phyloP scores from a whole-genome alignment of 2,113 vertebrate genomes.

The Marmota flaviventris region DNA sequence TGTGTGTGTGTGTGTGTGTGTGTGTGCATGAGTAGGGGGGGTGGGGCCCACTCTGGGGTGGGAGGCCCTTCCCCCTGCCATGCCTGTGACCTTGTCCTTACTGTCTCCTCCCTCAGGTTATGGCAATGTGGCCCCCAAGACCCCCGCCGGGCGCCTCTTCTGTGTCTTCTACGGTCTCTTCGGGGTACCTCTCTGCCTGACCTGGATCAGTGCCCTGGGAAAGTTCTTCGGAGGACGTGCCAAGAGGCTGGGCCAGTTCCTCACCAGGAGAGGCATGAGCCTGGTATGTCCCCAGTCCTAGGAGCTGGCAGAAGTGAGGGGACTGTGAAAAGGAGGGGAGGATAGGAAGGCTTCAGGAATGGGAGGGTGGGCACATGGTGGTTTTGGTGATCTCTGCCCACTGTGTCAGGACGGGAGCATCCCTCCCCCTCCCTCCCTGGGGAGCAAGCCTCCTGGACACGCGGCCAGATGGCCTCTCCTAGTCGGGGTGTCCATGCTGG shows the following conservation, averaged over 20 bases:
- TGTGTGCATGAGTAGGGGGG: fast-evolving
- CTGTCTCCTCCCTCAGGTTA: slow-evolving; percentile 90
- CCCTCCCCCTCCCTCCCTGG: too few relatives aligned
- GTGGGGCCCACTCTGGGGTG: not conserved
- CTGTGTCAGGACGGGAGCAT: not conserved
- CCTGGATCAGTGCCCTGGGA: slow-evolving; percentile 98
- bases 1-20: not conserved
- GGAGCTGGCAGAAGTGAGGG: not conserved
- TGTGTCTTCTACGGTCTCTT: slow-evolving; percentile 99
- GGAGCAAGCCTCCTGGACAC: not conserved
- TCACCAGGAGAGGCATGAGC: slow-evolving; percentile 96
- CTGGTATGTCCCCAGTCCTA: slow-evolving; percentile 88
- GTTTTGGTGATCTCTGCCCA: not conserved
- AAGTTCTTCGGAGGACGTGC: slow-evolving; percentile 99
- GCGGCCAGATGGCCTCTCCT: not conserved
- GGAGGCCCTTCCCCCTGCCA: fast-evolving
- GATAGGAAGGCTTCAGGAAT: not conserved
- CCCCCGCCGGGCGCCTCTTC: slow-evolving; percentile 94
- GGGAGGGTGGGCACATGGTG: not conserved
- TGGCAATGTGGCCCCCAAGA: slow-evolving; percentile 98
- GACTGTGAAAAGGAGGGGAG: not conserved
- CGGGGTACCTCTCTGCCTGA: slow-evolving; percentile 96
- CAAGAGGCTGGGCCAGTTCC: slow-evolving; percentile 96
- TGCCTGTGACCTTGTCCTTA: not conserved
- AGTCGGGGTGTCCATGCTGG: not conserved